Evolutionary conservation across 2,113 vertebrate species (phyloP), one percentile per base, ranked within the genome.

Genomic region (Microtus pennsylvanicus): DNA sequence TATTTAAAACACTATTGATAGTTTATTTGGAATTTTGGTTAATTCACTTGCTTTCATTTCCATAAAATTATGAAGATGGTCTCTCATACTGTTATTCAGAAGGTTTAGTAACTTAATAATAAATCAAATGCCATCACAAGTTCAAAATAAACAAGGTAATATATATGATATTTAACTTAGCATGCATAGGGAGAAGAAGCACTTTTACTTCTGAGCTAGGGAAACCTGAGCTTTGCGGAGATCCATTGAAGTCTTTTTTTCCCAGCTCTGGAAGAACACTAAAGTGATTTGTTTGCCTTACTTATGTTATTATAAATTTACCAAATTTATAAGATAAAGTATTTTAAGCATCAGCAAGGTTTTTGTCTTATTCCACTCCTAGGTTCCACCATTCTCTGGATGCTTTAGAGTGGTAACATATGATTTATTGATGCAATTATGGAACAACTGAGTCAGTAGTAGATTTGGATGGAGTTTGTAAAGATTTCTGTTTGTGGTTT

Each of bases 1-100:
- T 90, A 58, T 80, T n/a, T 93, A 45, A 95, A 97, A 94, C 38
- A 67, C 3, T 45, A n/a, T 42, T 97, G 93, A 61, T 30, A 77
- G 14, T 87, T 83, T 65, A 86, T 89, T 96, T 92, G 30, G 78
- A 65, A 78, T 92, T 94, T 96, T 88, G 97, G 1, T 93, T 90
- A 94, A 55, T 78, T 86, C 4, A 91, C 75, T 2, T 94, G 11
- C 7, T 93, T 96, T 97, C 16, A 33, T 80, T 95, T 94, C 74
- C 4, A 87, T 7, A 89, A 82, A 89, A 72, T 45, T 92, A 94
- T 77, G 28, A 95, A 97, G 91, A 96, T 89, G 24, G 9, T 33
- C 30, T 91, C 10, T 91, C 10, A 76, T 55, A 38, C 16, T 88
- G 28, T 94, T 80, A 30, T 91, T 82, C 24, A 35, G 17, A 65